These are phyloP conservation scores for Circaetus gallicus DNA, from an alignment of 2,113 vertebrate genomes.

Conservation along the genomic window DNA sequence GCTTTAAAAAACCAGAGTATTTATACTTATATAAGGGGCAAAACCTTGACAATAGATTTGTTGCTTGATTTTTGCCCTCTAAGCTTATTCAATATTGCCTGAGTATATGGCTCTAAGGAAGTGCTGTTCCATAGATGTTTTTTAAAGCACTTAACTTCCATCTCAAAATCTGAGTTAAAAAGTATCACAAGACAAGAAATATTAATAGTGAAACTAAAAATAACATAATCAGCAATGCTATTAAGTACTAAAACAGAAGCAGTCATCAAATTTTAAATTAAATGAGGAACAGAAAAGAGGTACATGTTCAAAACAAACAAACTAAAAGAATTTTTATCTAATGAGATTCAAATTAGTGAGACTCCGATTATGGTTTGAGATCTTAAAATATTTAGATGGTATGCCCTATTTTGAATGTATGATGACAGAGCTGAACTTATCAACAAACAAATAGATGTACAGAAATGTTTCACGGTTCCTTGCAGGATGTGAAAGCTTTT, in stretches of 20 bases:
- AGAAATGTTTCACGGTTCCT: neutral
- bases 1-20: neutral
- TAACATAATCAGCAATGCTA: neutral
- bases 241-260: neutral
- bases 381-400: neutral
- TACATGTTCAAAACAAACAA: conserved; percentile 22
- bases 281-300: neutral
- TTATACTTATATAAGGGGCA: neutral
- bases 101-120: neutral
- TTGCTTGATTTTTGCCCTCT: neutral
- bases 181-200: neutral
- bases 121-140: neutral
- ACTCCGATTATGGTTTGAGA: neutral
- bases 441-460: neutral
- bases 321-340: neutral
- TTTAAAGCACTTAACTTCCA: neutral
- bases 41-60: neutral
- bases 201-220: neutral
- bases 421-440: neutral
- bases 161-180: neutral
- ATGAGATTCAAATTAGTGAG: conserved; percentile 1
- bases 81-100: neutral
- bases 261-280: neutral
- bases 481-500: neutral
- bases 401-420: neutral